These are phyloP conservation scores for Peromyscus nudipes DNA, from an alignment of 2,797 vertebrate species.

Conservation along the genomic window DNA sequence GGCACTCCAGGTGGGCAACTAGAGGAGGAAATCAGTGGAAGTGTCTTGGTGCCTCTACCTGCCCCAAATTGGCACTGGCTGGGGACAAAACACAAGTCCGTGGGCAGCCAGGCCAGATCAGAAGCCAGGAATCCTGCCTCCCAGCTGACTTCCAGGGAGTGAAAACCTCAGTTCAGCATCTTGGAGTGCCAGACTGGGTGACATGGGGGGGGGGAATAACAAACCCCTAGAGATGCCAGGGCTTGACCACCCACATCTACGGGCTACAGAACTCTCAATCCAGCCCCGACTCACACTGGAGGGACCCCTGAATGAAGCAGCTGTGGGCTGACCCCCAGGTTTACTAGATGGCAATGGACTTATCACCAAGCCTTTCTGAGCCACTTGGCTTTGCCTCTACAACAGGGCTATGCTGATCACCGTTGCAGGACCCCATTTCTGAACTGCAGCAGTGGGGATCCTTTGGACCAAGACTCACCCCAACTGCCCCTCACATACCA, in stretches of 20 bases:
- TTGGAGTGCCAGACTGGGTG: background rate
- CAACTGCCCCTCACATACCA: background rate
- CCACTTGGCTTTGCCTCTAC: background rate
- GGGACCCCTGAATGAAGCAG: background rate
- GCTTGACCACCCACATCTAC: background rate
- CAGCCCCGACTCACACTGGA: background rate
- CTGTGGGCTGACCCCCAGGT: background rate
- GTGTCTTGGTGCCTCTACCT: background rate
- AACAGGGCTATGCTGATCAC: too few relatives aligned
- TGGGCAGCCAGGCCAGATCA: background rate
- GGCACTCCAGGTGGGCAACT: background rate
- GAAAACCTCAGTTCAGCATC: background rate
- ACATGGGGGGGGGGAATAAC: background rate
- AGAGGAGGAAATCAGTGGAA: background rate
- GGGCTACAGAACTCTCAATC: background rate
- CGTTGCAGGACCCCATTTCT: background rate
- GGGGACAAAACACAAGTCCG: background rate
- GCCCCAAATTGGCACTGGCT: background rate
- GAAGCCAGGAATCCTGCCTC: conserved; percentile 17
- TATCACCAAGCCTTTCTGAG: background rate
- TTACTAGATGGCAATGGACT: background rate
- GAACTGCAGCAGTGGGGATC: background rate
- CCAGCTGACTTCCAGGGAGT: background rate
- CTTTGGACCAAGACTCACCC: background rate
- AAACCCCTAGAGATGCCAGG: background rate